Conservation (phyloP, 2,797 vertebrate genomes). For the Liasis olivaceus region DNA sequence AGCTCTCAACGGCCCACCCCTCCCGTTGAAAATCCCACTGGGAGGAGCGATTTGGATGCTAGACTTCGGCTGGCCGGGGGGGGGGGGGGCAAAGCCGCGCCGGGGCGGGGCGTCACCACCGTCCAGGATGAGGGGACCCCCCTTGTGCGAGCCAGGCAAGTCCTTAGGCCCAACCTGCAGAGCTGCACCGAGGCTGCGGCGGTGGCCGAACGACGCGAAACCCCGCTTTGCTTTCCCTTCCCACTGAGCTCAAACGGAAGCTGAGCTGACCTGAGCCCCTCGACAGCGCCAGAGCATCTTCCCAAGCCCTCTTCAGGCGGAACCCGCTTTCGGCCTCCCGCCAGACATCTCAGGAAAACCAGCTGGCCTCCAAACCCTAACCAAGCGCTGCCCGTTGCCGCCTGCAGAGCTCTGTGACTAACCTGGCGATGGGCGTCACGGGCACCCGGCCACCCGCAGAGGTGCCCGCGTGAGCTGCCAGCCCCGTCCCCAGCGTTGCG, state of each 20-base stretch:
- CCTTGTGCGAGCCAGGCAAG: neutral
- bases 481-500: neutral
- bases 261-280: neutral
- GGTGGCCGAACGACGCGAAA: neutral
- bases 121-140: neutral
- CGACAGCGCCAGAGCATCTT: neutral
- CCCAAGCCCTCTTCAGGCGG: too few relatives aligned
- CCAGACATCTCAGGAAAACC: neutral
- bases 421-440: neutral
- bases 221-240: neutral
- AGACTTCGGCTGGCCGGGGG: neutral
- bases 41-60: rapidly evolving
- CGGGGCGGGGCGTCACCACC: neutral
- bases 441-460: neutral
- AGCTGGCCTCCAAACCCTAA: neutral
- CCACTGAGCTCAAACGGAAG: neutral
- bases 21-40: neutral
- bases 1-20: neutral
- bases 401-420: neutral
- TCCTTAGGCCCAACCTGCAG: neutral
- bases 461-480: neutral
- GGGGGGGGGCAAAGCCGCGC: neutral
- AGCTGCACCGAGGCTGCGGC: neutral
- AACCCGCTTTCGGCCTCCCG: neutral
- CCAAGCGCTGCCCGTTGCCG: neutral